These are phyloP conservation scores for Mystacornis crossleyi DNA, from an alignment of 2,113 vertebrate species.

Conservation along the genomic window DNA sequence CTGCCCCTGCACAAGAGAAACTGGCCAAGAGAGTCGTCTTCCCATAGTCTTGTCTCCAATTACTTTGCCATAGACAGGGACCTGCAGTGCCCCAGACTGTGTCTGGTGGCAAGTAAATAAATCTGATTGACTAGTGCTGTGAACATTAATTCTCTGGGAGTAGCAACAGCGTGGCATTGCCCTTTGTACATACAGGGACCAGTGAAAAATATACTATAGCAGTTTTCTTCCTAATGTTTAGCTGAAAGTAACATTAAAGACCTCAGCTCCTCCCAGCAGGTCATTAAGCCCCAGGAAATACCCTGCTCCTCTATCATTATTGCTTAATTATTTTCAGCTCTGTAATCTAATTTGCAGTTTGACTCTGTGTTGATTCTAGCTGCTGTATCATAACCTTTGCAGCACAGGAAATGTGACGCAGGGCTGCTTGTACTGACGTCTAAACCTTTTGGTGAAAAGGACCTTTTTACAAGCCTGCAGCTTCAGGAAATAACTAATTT, in stretches of 20 bases:
- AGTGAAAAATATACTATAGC: background rate
- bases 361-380: slow-evolving; percentile 46
- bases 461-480: background rate
- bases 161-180: background rate
- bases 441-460: background rate
- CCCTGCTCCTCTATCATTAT: background rate
- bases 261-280: slow-evolving; percentile 42
- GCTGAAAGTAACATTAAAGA: slow-evolving; percentile 30
- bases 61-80: slow-evolving; percentile 1
- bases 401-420: background rate
- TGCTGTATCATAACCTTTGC: background rate
- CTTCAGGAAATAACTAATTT: background rate
- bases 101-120: slow-evolving; percentile 47
- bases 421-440: background rate
- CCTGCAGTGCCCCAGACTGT: background rate
- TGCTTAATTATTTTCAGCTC: slow-evolving; percentile 66
- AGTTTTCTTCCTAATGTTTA: slow-evolving; percentile 26
- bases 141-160: slow-evolving; percentile 22
- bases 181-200: background rate
- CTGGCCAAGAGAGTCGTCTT: background rate
- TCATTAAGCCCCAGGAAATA: slow-evolving; percentile 59
- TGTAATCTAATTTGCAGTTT: slow-evolving; percentile 64
- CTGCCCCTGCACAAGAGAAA: background rate
- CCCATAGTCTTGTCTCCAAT: background rate
- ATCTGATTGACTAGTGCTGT: background rate